Evolutionary conservation across 2,888 invertebrate species (phyloP), one percentile per base, ranked within the genome.

Genomic region (Sarcophaga carnaria): DNA sequence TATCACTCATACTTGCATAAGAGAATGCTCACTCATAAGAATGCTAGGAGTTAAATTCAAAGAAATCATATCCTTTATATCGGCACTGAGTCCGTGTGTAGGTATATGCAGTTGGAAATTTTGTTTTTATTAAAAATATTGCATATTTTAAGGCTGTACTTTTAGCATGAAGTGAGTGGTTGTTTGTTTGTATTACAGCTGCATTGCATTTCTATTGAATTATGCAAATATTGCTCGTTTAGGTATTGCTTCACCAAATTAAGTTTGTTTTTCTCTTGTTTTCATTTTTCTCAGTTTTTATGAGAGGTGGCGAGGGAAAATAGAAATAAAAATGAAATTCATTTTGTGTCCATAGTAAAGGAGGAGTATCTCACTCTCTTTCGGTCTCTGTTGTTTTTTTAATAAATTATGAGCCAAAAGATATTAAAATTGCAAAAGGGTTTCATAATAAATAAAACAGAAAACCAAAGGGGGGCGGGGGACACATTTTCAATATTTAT

Each of bases 141-240:
- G 82, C 62, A 82, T 77, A 76, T 82, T 76, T 63, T 59, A 72
- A 47, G 47, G 11, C 8, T 45, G 14, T 27, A 79, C 8, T 66
- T 37, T n/a, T 37, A 37, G 17, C n/a, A 45, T 25, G n/a, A 11
- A 17, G 47, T 49, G 1, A 27, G 49, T n/a, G 37, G 6, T 3
- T 47, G 63, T 37, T 37, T 49, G 37, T 60, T 60, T 25, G 64
- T 64, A 63, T 49, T 82, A 72, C 8, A 66, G 45, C 12, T 20
- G 47, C 45, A 84, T 64, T 37, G 37, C 77, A 80, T 64, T 76
- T 84, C 71, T 84, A 84, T 84, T 80, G 70, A 80, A 84, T 85
- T 80, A 85, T 80, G 84, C 62, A 80, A 80, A 72, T 22, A 85
- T 72, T 80, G n/a, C 63, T 77, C 60, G 71, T 62, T 64, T 47